A percentile compares a stretch with the other conserved stretches of the same genome.
phyloP scores from a whole-genome alignment of 1,140 invertebrate species.

The Drosophila sechellia region DNA sequence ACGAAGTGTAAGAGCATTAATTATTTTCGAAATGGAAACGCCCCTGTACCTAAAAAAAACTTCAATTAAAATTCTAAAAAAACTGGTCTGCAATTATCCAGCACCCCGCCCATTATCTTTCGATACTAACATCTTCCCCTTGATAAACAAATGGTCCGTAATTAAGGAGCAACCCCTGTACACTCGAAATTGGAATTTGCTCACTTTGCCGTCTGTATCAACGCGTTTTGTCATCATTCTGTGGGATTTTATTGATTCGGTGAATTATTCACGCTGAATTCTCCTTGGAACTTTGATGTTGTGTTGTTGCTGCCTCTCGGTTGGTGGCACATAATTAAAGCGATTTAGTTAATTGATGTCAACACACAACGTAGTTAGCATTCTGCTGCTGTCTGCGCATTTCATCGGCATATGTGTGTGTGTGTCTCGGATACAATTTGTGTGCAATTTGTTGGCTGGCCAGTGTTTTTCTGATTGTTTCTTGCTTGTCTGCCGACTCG shows the following conservation, averaged over 20 bases:
- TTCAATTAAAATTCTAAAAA: not conserved
- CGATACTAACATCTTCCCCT: not conserved
- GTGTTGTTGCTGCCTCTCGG: constrained; percentile 15
- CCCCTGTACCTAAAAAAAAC: not conserved
- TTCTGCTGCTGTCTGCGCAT: constrained; percentile 57
- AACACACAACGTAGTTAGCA: constrained; percentile 58
- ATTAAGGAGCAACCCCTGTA: constrained; percentile 8
- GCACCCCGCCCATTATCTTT: not conserved
- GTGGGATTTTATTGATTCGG: constrained; percentile 72
- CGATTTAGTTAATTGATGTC: constrained; percentile 78
- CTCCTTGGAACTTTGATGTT: constrained; percentile 30
- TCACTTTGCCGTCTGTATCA: constrained; percentile 20
- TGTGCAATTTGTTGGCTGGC: constrained; percentile 62
- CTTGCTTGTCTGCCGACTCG: constrained; percentile 8
- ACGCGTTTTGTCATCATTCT: constrained; percentile 59
- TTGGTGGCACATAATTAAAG: constrained; percentile 62
- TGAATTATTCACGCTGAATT: constrained; percentile 50
- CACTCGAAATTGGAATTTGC: constrained; percentile 12
- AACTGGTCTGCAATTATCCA: not conserved
- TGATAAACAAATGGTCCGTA: not conserved
- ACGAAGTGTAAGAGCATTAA: not conserved
- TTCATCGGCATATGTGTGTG: constrained; percentile 13
- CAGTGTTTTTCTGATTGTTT: constrained; percentile 52
- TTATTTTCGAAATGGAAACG: not conserved
- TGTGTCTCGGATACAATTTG: constrained; percentile 38